phyloP scores from a whole-genome alignment of 2,797 vertebrate species.

The Myotis findleyi region DNA sequence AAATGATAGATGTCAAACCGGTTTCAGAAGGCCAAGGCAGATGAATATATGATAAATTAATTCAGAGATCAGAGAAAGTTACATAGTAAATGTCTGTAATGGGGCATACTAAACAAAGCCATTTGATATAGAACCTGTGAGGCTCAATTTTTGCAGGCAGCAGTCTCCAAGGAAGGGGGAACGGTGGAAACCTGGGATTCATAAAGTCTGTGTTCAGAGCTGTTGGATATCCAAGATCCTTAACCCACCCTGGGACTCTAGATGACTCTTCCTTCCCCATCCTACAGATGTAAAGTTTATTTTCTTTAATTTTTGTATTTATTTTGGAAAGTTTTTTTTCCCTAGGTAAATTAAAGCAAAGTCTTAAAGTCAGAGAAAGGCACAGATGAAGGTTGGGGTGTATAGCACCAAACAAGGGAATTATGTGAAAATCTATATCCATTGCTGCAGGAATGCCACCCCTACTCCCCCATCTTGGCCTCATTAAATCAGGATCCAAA shows the following conservation, averaged over 20 bases:
- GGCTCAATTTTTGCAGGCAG: background rate
- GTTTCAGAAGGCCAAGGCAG: conserved; percentile 30
- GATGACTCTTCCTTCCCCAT: background rate
- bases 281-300: background rate
- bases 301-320: conserved; percentile 18
- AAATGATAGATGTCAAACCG: background rate
- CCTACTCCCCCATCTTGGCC: background rate
- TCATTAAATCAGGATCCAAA: background rate
- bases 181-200: background rate
- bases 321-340: background rate
- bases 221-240: background rate
- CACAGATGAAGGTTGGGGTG: background rate
- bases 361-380: background rate
- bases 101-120: background rate
- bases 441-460: background rate
- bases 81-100: conserved; percentile 34
- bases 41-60: conserved; percentile 20
- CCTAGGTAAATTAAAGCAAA: conserved; percentile 1
- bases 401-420: background rate
- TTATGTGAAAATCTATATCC: background rate
- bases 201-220: conserved; percentile 1
- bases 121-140: background rate
- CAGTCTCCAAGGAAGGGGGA: background rate
- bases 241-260: background rate
- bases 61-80: conserved; percentile 21